Base-by-base conservation (phyloP, 2,797 vertebrate species). In the Sebastes hopkinsi region DNA sequence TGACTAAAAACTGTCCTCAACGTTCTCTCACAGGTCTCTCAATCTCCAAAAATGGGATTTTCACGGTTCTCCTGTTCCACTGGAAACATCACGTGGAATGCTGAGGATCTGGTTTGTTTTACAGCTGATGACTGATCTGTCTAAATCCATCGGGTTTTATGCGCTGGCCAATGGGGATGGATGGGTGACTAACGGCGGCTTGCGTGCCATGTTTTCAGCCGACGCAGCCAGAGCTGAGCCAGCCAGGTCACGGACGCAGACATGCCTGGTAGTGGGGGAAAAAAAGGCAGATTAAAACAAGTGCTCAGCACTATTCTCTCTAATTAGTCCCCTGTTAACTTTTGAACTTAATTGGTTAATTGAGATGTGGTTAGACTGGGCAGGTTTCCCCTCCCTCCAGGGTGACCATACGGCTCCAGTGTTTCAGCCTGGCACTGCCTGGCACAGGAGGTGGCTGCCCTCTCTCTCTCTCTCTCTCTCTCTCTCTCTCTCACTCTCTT, bases 311-410 rank as follows among this genome's bases (percentile, higher is more conserved):
- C 78, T 87, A 87, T 90, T 90, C 82, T 80, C 88, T 91, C 79
- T 93, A 93, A 95, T 91, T 90, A 91, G 87, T 91, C 91, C 89
- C 91, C 85, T 88, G 91, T 92, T 94, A 93, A 93, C 92, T 94
- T 94, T 91, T 92, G 87, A 94, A 95, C 89, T 90, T 92, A 94
- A 95, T 92, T 93, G 84, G 91, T 91, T 93, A 94, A 95, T 93
- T 94, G 92, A 88, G 91, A 92, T 88, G 92, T 86, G 92, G 92
- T 92, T 88, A 88, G 84, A 92, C 92, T 88, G 86, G 92, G 92
- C 87, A 92, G 92, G 88, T 92, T 91, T 92, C 76, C 80, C 82
- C 86, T 91, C 89, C 92, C 93, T 91, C 85, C 85, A 55, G 89
- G 93, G 81, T 89, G 84, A 94, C 92, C 91, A 84, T 92, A 92